Evolutionary conservation across 2,888 invertebrate species (phyloP), one percentile per base, ranked within the genome.

Genomic region (Cheilosia impressa): DNA sequence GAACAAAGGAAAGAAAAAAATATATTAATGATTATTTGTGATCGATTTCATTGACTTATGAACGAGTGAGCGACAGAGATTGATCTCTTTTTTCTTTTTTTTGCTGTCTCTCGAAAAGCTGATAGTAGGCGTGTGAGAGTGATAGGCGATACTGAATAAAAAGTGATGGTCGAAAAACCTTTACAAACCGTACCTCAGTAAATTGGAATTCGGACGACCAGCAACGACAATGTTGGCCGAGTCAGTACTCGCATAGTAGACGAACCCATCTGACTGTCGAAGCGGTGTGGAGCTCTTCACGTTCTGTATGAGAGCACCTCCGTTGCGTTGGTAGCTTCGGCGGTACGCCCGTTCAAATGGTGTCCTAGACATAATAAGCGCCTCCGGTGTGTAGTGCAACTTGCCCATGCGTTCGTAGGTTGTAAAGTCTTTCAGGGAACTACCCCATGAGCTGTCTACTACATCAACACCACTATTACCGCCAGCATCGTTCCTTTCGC

Each of bases 261-360:
- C 88, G 55, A 87, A 89, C 47, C 89, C 90, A 72, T 90, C 89
- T 2, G 90, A 90, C 85, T 90, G 90, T 22, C 90, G 88, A 58
- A 90, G 68, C 2, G 91, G 92, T 27, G 92, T 91, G 5, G 92
- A 90, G 71, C 89, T 90, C 68, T 90, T 91, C 41, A 90, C 87
- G 65, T 90, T 88, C 50, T 75, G 75, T n/a, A 75, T 53, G 2
- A 66, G 52, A 41, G 38, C 15, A 22, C 22, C 45, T 22, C 68
- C 72, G 31, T 60, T 73, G 17, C 80, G 80, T 50, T 87, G 84
- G 24, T 89, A 88, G 57, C 90, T 91, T n/a, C 92, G 91, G 0
- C 92, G 89, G 87, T 91, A 92, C 66, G 91, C 92, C 31, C 92
- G 89, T 80, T 92, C 92, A 66, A 92, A 92, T n/a, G 91, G 91